Base-by-base conservation (phyloP, 1,140 invertebrate genomes). In the Drepana arcuata region DNA sequence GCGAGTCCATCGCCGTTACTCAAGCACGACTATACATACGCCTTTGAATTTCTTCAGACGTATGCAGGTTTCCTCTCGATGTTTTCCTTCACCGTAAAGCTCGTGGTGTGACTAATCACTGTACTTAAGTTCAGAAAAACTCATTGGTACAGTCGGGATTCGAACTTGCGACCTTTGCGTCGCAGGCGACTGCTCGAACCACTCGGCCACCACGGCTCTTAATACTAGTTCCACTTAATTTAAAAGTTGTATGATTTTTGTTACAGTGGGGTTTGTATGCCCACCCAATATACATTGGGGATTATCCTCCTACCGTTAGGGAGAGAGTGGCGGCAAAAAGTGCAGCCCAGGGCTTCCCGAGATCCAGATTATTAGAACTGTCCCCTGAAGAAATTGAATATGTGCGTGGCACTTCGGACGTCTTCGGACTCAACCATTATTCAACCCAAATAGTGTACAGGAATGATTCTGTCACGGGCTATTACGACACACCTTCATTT, bases 381-480 rank as follows among this genome's bases (percentile, higher is more conserved):
- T 55, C 55, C 7, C 28, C 35, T 1, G 40, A 47, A 30, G 53
- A 56, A 27, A 16, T 48, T 2, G 33, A 44, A 16, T 39, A 35
- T 13, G 16, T 56, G 1, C 21, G 28, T 7, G 77, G 79, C 2
- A 60, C 64, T 9, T 65, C 73, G 1, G 86, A 88, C 44, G 87
- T 86, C 59, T 83, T 88, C 30, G 86, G 86, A 16, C 51, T 88
- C 1, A 88, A 87, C 33, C 65, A 78, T 14, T 88, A 88, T 37
- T 79, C 82, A 2, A 74, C 78, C 2, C 56, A 23, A 16, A 28
- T 38, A 4, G 34, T 38, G 10, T 41, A 38, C 10, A 29, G 38
- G 26, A 51, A 45, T 16, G 27, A 35, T 10, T 40, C 41, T 28
- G 18, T 32, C 6, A 13, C 11, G 5, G 27, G 11, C 5, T 30